Evolutionary conservation across 2,113 vertebrate genomes (phyloP), one percentile per base, ranked within the genome.

Genomic region (Ictalurus punctatus): DNA sequence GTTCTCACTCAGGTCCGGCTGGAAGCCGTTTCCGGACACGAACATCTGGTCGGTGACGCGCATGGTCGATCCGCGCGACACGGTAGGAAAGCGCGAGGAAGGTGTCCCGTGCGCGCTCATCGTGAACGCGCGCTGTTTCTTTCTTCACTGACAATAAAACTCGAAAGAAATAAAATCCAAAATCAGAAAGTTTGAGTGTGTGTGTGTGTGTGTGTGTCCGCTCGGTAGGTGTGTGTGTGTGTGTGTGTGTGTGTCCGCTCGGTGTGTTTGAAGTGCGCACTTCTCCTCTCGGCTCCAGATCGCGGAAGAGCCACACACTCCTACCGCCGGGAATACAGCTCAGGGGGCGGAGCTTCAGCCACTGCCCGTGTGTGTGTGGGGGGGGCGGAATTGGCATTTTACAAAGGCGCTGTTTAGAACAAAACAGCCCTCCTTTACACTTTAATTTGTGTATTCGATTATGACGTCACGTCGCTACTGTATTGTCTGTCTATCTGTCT

Each of bases 251-350:
- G 44, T n/a, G 23, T 27, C 8, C 3, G n/a, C 58, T 59, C 58
- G 12, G 54, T 34, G 74, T 44, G 74, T 25, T 10, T n/a, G 44
- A 81, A 81, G 79, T 81, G 79, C 52, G 54, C 27, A 56, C 25
- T 54, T 27, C 48, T 80, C 48, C 80, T 59, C 80, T 82, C 80
- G 3, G 19, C 80, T 82, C 80, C 80, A 17, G 56, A 82, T 61
- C 80, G 16, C 80, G 80, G 80, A 82, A 82, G 56, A 23, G 19
- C 27, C 54, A 61, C 54, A 59, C 54, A 58, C 52, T n/a, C 80
- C 80, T 59, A 6, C 16, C 14, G 16, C n/a, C 5, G 54, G 80
- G 80, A 81, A 80, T 54, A 54, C 44, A 54, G 48, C 17, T 4
- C 27, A 34, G 3, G 27, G 54, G 80, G 80, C 54, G 80, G 80